A percentile compares a stretch with the other conserved stretches of the same genome.
phyloP scores from a whole-genome alignment of 1,140 invertebrate genomes.

The Drosophila burlai region DNA sequence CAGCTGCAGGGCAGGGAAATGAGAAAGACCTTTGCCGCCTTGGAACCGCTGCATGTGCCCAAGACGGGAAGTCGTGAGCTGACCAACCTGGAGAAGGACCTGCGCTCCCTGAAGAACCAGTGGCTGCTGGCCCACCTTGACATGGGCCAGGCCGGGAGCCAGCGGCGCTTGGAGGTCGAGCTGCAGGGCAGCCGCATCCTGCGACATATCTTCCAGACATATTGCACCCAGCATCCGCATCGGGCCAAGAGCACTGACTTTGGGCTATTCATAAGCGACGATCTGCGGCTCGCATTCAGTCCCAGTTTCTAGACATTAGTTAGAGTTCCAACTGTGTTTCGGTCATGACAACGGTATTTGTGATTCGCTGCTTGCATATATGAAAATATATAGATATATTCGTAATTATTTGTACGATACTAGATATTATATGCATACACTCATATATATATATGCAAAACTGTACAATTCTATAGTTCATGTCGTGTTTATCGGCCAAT shows the following conservation, averaged over 20 bases:
- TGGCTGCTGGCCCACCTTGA: constrained; percentile 67
- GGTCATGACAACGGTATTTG: constrained; percentile 55
- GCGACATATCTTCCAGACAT: constrained; percentile 79
- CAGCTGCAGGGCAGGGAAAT: constrained; percentile 51
- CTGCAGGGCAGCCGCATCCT: constrained; percentile 58
- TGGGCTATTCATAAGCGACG: constrained; percentile 68
- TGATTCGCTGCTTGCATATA: constrained; percentile 63
- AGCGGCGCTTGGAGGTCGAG: constrained; percentile 54
- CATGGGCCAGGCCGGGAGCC: constrained; percentile 31
- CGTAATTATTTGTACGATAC: constrained; percentile 31
- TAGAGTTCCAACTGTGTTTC: constrained; percentile 20
- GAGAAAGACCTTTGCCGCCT: constrained; percentile 43
- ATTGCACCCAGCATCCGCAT: constrained; percentile 72
- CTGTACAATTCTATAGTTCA: constrained; percentile 50
- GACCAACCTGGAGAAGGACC: constrained; percentile 45
- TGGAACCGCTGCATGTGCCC: constrained; percentile 74
- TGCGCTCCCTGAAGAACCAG: constrained; percentile 58
- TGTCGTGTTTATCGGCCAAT: constrained; percentile 56
- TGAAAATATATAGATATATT: constrained; percentile 8
- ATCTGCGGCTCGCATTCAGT: constrained; percentile 64
- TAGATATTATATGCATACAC: constrained; percentile 25
- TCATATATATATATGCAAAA: constrained; percentile 23
- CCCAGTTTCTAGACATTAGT: constrained; percentile 42
- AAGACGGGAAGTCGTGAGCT: constrained; percentile 24
- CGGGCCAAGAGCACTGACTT: constrained; percentile 70